Base-by-base conservation (phyloP, 1,140 invertebrate species). In the Leptopilina boulardi region DNA sequence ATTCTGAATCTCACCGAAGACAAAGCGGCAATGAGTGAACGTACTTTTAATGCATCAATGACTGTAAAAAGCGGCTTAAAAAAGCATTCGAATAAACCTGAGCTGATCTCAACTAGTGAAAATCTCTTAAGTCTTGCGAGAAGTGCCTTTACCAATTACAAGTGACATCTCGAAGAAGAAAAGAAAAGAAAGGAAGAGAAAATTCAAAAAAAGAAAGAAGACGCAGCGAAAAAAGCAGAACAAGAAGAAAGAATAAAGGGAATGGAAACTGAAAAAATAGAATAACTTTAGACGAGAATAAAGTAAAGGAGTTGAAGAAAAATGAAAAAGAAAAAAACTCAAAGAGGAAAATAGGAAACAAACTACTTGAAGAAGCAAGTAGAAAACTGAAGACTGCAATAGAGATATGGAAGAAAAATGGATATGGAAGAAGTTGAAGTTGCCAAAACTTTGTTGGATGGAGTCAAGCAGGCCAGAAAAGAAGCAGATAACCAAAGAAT, bases 21-120 rank as follows among this genome's bases (percentile, higher is more conserved):
- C 30, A 23, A 10, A 73, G 44, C 73, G 6, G 23, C 10, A 56
- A 70, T 76, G 73, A 73, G 18, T 70, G 73, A 76, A 75, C 38
- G 44, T 9, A 78, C 54, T 5, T 26, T 78, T 1, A 42, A 71
- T n/a, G 30, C 30, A 41, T 13, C 18, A 38, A 21, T 71, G n/a
- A 71, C 41, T 11, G 41, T 71, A 19, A 42, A 18, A 71, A 21
- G 23, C 23, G 30, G 1, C n/a, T 19, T 71, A 1, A 42, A 71
- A 19, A 38, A 42, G 18, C 42, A 71, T 41, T 19, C 13, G 4
- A 41, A 38, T 34, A 26, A 26, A 13, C 30, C 70, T 4, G n/a
- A 71, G 6, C 10, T 11, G 3, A 15, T 71, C 2, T 0, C 70
- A 11, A 0, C n/a, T 10, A 71, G 19, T 18, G 8, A 41, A 10